Evolutionary conservation across 1,140 invertebrate genomes (phyloP).

Genomic region (Drosophila miranda): DNA sequence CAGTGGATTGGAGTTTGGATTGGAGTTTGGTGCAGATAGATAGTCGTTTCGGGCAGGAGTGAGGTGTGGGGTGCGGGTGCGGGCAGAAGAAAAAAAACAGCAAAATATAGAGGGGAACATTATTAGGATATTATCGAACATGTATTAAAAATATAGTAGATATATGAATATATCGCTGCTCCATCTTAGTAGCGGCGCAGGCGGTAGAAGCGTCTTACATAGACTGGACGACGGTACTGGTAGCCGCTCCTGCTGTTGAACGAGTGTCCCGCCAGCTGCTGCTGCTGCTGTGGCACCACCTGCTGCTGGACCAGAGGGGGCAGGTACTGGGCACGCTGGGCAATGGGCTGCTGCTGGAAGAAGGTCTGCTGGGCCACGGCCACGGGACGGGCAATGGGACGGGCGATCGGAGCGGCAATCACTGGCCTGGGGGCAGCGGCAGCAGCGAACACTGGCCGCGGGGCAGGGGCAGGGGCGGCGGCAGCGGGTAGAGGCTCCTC

Average conservation of each 20-base stretch:
- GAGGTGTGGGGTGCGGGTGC: constrained; percentile 20
- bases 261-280: constrained; percentile 64
- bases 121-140: constrained; percentile 48
- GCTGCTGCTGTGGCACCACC: constrained; percentile 24
- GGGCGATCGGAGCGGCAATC: constrained; percentile 34
- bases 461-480: constrained; percentile 11
- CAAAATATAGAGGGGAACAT: constrained; percentile 35
- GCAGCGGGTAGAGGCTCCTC: constrained; percentile 63
- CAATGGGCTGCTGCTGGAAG: constrained; percentile 38
- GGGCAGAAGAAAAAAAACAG: constrained; percentile 55
- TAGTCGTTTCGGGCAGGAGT: constrained; percentile 32
- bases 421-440: constrained; percentile 18
- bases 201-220: constrained; percentile 77
- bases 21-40: background rate
- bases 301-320: constrained; percentile 9
- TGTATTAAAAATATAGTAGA: constrained; percentile 66
- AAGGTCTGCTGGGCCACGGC: constrained; percentile 39
- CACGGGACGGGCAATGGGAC: constrained; percentile 32
- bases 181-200: constrained; percentile 74
- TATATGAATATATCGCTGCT: constrained; percentile 41
- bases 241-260: constrained; percentile 70
- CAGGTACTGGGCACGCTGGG: constrained; percentile 58
- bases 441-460: constrained; percentile 47
- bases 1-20: constrained; percentile 22
- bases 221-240: constrained; percentile 77